These are phyloP conservation scores for Oceanodroma leucorhoa DNA, from an alignment of 2,797 vertebrate genomes.

Conservation along the genomic window DNA sequence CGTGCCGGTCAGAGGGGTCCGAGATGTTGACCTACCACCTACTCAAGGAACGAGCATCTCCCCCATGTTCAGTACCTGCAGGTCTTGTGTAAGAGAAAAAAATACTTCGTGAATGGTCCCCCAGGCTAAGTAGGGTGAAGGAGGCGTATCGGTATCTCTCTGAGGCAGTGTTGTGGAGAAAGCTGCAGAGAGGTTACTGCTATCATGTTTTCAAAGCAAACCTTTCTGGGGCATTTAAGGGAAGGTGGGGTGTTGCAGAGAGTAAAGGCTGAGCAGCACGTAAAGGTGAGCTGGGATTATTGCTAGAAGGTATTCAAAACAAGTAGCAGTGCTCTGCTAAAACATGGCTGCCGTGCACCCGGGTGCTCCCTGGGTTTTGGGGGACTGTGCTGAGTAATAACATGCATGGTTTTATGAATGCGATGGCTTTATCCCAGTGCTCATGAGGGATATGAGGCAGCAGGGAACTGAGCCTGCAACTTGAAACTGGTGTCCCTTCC, in stretches of 20 bases:
- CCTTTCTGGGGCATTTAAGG: rapidly evolving
- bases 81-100: neutral
- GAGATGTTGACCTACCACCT: neutral
- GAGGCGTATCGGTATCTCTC: neutral
- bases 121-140: too few relatives aligned
- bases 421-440: neutral
- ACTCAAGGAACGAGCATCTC: rapidly evolving
- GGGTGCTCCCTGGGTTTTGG: neutral
- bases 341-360: neutral
- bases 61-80: rapidly evolving
- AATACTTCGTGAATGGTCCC: rapidly evolving
- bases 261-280: rapidly evolving
- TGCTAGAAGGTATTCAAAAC: neutral
- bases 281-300: neutral
- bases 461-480: neutral
- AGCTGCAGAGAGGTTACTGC: neutral
- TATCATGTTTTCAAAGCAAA: rapidly evolving
- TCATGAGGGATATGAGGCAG: neutral
- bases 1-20: neutral
- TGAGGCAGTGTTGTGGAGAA: neutral
- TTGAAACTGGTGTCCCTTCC: neutral
- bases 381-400: neutral
- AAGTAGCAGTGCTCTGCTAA: neutral
- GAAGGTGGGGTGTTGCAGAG: neutral
- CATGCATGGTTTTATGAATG: rapidly evolving